phyloP scores from a whole-genome alignment of 2,797 vertebrate species.

The Argyrosomus regius region DNA sequence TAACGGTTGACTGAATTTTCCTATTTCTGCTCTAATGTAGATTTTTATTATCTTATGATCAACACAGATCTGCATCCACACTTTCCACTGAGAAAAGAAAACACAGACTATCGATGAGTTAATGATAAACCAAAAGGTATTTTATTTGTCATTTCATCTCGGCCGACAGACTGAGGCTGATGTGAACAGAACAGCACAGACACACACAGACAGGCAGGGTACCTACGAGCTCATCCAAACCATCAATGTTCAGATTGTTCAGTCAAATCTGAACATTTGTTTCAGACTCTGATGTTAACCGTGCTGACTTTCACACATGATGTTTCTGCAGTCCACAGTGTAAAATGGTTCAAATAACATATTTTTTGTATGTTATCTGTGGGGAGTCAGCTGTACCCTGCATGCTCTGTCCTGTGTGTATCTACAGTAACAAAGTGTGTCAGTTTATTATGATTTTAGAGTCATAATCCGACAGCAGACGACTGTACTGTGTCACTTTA shows the following conservation, averaged over 20 bases:
- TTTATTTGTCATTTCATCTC: slow-evolving; percentile 72
- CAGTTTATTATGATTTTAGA: slow-evolving; percentile 27
- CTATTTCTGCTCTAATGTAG: background rate
- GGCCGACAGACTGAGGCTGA: slow-evolving; percentile 62
- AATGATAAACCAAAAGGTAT: slow-evolving; percentile 70
- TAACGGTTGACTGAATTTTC: background rate
- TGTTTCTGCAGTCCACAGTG: slow-evolving; percentile 1
- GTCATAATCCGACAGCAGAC: slow-evolving; percentile 10
- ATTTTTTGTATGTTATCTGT: background rate
- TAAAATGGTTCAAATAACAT: background rate
- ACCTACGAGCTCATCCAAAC: slow-evolving; percentile 11
- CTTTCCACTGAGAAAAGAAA: slow-evolving; percentile 44
- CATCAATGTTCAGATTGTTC: background rate
- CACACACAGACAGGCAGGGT: slow-evolving; percentile 55
- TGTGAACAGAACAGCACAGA: slow-evolving; percentile 56
- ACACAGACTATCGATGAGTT: slow-evolving; percentile 32
- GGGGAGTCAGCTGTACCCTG: slow-evolving; percentile 29
- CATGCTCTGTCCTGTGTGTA: slow-evolving; percentile 21
- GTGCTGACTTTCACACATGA: background rate
- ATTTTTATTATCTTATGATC: background rate
- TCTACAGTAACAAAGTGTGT: slow-evolving; percentile 37
- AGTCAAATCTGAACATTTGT: background rate
- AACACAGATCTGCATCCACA: background rate
- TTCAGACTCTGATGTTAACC: slow-evolving; percentile 8
- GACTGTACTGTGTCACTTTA: slow-evolving; percentile 20